A percentile compares a stretch with the other conserved stretches of the same genome.
Conservation (phyloP, 2,113 vertebrate genomes). For the Tupaia chinensis region DNA sequence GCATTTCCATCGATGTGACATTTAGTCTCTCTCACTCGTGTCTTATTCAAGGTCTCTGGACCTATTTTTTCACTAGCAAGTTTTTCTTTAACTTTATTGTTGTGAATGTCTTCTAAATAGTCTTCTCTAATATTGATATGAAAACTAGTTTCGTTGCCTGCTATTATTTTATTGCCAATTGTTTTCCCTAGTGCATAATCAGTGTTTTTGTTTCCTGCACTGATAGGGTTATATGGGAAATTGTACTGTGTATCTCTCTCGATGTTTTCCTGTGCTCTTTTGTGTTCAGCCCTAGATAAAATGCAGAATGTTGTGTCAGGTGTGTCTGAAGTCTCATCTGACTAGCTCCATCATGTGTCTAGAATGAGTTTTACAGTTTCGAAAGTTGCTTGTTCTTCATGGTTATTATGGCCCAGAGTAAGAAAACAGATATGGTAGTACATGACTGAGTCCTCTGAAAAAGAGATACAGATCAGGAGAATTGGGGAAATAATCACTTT, state of each 20-base stretch:
- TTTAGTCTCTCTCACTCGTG: not conserved
- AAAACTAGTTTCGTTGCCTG: conserved; percentile 14
- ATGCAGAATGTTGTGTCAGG: not conserved
- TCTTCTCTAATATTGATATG: conserved; percentile 8
- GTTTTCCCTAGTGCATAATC: conserved; percentile 33
- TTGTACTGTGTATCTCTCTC: not conserved
- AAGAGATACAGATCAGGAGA: not conserved
- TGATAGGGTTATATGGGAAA: not conserved
- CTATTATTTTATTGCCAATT: not conserved
- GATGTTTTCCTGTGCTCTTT: not conserved
- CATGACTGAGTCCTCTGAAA: conserved; percentile 21
- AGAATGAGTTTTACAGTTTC: conserved; percentile 60
- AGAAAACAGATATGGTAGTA: not conserved
- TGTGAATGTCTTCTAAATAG: not conserved
- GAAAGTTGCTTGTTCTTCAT: conserved; percentile 1
- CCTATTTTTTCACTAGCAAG: not conserved
- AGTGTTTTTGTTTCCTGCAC: not conserved
- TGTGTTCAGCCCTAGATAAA: not conserved
- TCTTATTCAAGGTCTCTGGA: not conserved
- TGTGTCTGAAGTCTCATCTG: conserved; percentile 8
- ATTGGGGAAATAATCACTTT: not conserved
- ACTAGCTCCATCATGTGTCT: conserved; percentile 75
- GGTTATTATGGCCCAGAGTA: not conserved
- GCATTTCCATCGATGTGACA: not conserved
- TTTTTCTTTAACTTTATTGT: conserved; percentile 2